A percentile compares a stretch with the other conserved stretches of the same genome.
phyloP scores from a whole-genome alignment of 1,140 invertebrate genomes.

The Hylaeus anthracinus region DNA sequence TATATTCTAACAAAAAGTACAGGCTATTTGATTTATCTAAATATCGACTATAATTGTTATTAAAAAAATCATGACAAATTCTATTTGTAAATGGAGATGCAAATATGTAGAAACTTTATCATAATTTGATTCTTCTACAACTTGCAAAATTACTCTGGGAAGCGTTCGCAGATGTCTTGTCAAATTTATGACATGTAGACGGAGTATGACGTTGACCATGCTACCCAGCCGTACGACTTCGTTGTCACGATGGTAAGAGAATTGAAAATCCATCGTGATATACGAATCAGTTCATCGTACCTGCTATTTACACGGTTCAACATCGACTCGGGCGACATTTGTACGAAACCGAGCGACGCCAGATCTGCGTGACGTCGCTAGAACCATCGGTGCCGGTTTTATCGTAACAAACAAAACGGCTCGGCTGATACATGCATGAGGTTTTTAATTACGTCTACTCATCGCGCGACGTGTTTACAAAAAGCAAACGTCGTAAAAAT shows the following conservation, averaged over 20 bases:
- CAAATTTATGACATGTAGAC: conserved; percentile 10
- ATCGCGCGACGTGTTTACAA: not conserved
- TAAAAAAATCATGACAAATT: too few species aligned
- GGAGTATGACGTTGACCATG: conserved; percentile 19
- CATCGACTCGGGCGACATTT: conserved; percentile 4
- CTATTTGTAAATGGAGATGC: too few species aligned
- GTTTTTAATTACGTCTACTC: conserved; percentile 11
- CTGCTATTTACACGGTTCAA: conserved; percentile 29
- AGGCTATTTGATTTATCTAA: too few species aligned
- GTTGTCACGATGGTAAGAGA: not conserved
- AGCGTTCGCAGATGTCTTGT: not conserved
- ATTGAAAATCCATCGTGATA: conserved; percentile 40
- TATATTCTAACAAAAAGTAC: too few species aligned
- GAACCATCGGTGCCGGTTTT: too few species aligned
- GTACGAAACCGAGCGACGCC: not conserved
- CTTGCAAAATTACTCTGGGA: too few species aligned
- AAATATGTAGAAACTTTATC: too few species aligned
- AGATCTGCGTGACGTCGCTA: too few species aligned
- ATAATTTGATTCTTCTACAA: too few species aligned
- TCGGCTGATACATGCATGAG: conserved; percentile 10
- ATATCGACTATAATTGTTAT: too few species aligned
- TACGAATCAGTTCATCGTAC: conserved; percentile 34
- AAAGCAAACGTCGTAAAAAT: conserved; percentile 22
- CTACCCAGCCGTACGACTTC: conserved; percentile 1
- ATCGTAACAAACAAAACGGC: conserved; percentile 16